Evolutionary conservation across 1,140 invertebrate species (phyloP).

Genomic region (Trigoniulus corallinus): DNA sequence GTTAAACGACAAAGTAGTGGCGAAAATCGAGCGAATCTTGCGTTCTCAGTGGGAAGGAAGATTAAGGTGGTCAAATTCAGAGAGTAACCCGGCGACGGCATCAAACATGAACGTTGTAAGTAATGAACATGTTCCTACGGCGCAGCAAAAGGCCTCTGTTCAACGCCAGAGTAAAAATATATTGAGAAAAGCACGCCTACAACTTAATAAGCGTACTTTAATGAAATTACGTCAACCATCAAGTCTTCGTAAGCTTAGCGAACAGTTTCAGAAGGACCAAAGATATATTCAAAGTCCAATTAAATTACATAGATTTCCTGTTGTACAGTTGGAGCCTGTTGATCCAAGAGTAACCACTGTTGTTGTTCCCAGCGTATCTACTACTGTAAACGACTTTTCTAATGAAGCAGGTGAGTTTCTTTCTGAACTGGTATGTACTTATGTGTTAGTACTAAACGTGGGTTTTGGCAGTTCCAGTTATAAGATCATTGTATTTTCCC

Average conservation of each 20-base stretch:
- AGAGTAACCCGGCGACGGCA: conserved; percentile 1
- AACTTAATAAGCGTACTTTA: conserved; percentile 16
- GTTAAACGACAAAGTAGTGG: conserved; percentile 15
- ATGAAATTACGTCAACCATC: conserved; percentile 14
- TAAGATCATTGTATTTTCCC: background rate
- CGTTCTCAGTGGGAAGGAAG: conserved; percentile 22
- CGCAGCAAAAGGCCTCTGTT: conserved; percentile 8
- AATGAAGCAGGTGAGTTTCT: background rate
- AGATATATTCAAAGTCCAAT: background rate
- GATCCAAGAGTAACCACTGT: background rate
- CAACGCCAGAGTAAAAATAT: conserved; percentile 15
- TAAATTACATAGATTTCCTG: conserved; percentile 1
- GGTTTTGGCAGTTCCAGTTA: background rate
- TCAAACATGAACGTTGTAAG: conserved; percentile 1
- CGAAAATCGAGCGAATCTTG: conserved; percentile 22
- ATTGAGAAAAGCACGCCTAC: conserved; percentile 16
- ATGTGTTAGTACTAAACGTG: background rate
- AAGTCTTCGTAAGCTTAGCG: conserved; percentile 8
- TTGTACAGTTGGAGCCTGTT: conserved; percentile 1
- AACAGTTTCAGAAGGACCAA: conserved; percentile 10
- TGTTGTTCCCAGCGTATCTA: background rate
- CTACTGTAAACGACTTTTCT: background rate
- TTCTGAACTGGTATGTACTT: background rate
- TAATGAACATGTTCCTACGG: conserved; percentile 1
- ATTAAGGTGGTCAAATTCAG: no score